Evolutionary conservation across 2,113 vertebrate species (phyloP).

Genomic region (Corythornis madagascariensis): DNA sequence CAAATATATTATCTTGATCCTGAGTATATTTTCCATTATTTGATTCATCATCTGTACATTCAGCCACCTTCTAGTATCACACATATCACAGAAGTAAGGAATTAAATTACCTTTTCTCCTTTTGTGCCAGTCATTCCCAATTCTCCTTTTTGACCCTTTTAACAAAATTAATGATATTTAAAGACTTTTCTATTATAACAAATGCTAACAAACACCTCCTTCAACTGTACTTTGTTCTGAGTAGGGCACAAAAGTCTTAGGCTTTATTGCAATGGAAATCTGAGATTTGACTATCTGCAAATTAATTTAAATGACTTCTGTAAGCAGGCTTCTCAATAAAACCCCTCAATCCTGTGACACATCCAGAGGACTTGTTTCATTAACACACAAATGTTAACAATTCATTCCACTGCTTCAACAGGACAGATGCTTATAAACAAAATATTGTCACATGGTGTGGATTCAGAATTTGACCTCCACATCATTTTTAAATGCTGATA

Average conservation of each 20-base stretch:
- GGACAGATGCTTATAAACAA: neutral
- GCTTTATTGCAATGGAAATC: neutral
- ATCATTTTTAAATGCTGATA: neutral
- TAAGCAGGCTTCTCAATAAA: neutral
- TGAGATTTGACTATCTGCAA: neutral
- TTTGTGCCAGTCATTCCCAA: slow-evolving; percentile 71
- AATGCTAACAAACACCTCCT: neutral
- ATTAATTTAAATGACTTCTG: neutral
- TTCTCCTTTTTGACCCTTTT: slow-evolving; percentile 78
- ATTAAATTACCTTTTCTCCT: slow-evolving; percentile 81
- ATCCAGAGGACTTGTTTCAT: neutral
- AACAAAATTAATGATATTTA: slow-evolving; percentile 61
- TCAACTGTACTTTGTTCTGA: neutral
- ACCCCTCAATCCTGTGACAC: neutral
- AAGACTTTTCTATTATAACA: neutral
- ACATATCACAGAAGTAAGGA: neutral
- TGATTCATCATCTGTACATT: neutral
- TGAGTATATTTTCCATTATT: neutral
- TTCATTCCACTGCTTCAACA: neutral
- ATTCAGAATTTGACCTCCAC: neutral
- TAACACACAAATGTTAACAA: neutral
- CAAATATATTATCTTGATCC: neutral
- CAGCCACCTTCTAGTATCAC: neutral
- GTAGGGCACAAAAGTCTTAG: neutral
- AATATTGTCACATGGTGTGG: too few relatives aligned